Percentiles rank a stretch among this genome's conserved stretches.
Evolutionary conservation across 2,113 vertebrate species (phyloP).

Genomic region (Corapipo altera): DNA sequence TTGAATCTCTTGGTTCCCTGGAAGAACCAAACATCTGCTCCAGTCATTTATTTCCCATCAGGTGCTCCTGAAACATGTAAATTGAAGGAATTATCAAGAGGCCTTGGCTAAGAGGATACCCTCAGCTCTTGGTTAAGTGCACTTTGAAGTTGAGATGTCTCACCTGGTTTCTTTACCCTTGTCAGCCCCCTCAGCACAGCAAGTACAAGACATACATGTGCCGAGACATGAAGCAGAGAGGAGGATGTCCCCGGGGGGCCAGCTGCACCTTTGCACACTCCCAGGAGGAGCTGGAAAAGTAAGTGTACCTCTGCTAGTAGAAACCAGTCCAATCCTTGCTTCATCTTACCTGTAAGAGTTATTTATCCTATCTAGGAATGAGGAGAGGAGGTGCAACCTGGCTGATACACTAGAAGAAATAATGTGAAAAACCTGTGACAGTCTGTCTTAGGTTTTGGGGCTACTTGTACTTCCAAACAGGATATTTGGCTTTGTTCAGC

Average conservation of each 20-base stretch:
- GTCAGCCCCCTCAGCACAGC: slow-evolving; percentile 96
- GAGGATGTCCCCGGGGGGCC: slow-evolving; percentile 94
- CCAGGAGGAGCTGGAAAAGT: slow-evolving; percentile 99
- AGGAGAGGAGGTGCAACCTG: background rate
- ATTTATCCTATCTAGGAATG: background rate
- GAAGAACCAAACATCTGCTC: background rate
- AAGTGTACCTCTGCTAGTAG: slow-evolving; percentile 55
- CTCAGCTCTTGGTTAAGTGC: background rate
- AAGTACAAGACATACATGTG: slow-evolving; percentile 99
- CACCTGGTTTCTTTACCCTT: background rate
- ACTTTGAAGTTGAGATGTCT: background rate
- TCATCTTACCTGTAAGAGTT: background rate
- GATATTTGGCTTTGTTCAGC: background rate
- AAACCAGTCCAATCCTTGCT: background rate
- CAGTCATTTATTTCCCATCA: background rate
- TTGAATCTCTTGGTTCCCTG: background rate
- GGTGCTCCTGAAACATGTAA: background rate
- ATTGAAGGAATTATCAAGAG: background rate
- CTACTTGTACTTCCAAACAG: background rate
- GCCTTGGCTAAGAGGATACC: background rate
- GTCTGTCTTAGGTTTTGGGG: background rate
- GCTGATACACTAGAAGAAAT: background rate
- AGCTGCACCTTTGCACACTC: slow-evolving; percentile 98
- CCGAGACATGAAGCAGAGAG: slow-evolving; percentile 97
- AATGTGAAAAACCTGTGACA: background rate